Conservation (phyloP, 2,888 invertebrate species). For the Galerucella nymphaeae region DNA sequence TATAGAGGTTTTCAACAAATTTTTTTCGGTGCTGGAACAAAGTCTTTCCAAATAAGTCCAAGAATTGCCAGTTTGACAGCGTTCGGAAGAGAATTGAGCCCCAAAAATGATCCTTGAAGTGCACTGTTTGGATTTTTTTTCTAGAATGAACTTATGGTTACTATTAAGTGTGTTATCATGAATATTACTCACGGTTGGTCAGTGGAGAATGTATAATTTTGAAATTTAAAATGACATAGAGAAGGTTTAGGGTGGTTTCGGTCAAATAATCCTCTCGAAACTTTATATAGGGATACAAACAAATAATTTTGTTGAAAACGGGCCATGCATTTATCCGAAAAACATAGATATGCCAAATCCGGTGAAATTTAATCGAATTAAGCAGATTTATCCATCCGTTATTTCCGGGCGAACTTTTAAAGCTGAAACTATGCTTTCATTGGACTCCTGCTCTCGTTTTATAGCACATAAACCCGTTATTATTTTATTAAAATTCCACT, state of each 20-base stretch:
- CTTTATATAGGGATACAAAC: neutral
- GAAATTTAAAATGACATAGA: neutral
- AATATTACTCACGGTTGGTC: too few species aligned
- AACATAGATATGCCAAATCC: slow-evolving; percentile 6
- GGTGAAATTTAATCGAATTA: slow-evolving; percentile 12
- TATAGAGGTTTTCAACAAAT: too few species aligned
- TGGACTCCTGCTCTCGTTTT: neutral
- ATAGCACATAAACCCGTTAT: neutral
- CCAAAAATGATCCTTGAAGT: too few species aligned
- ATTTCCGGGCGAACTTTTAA: neutral
- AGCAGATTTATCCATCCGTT: slow-evolving; percentile 19
- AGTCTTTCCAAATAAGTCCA: too few species aligned
- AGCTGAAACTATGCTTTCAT: slow-evolving; percentile 2
- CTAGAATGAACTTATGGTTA: too few species aligned
- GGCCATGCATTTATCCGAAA: neutral
- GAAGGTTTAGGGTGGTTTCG: neutral
- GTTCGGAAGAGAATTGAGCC: too few species aligned
- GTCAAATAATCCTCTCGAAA: neutral
- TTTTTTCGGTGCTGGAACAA: too few species aligned
- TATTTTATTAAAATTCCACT: neutral
- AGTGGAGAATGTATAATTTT: too few species aligned
- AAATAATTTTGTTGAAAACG: neutral
- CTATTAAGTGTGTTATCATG: too few species aligned
- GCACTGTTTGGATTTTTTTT: too few species aligned
- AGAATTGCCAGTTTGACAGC: too few species aligned